phyloP scores from a whole-genome alignment of 2,113 vertebrate species.

The Odontesthes bonariensis region DNA sequence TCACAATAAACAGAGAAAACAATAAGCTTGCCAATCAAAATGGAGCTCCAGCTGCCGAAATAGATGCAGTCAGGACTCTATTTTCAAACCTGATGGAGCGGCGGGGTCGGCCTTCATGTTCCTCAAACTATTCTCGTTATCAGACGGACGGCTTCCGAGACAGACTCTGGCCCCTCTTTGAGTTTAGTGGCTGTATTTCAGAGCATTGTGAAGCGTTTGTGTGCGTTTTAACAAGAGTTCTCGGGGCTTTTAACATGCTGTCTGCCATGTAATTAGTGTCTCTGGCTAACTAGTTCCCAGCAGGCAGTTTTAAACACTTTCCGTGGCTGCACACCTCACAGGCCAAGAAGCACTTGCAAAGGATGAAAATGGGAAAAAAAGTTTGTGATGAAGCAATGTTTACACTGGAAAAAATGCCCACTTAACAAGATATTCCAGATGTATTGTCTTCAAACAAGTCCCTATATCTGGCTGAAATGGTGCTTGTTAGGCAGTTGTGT shows the following conservation, averaged over 20 bases:
- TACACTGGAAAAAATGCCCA: no score
- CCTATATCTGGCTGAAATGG: no score
- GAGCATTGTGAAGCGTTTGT: slow-evolving; percentile 13
- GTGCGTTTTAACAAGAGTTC: slow-evolving; percentile 53
- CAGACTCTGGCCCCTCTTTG: slow-evolving; percentile 28
- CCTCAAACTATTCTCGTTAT: slow-evolving; percentile 4
- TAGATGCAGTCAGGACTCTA: slow-evolving; percentile 8
- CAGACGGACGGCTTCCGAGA: background rate
- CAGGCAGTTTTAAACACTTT: slow-evolving; percentile 66
- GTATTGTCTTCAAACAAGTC: no score
- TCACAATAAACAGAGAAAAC: slow-evolving; percentile 65
- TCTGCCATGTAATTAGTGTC: slow-evolving; percentile 73
- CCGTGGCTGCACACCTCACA: slow-evolving; percentile 54
- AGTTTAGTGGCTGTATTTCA: no score
- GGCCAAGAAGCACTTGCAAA: slow-evolving; percentile 35
- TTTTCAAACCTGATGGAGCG: slow-evolving; percentile 6
- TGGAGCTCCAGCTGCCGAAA: slow-evolving; percentile 33
- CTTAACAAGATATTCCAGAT: no score
- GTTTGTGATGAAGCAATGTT: background rate
- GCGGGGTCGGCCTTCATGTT: slow-evolving; percentile 5
- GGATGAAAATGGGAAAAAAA: slow-evolving; percentile 5
- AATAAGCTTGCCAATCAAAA: slow-evolving; percentile 68
- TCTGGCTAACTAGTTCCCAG: slow-evolving; percentile 65
- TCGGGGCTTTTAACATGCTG: slow-evolving; percentile 57
- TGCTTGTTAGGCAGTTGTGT: no score